Evolutionary conservation across 2,888 invertebrate genomes (phyloP), one percentile per base, ranked within the genome.

Genomic region (Octodonta nipae): DNA sequence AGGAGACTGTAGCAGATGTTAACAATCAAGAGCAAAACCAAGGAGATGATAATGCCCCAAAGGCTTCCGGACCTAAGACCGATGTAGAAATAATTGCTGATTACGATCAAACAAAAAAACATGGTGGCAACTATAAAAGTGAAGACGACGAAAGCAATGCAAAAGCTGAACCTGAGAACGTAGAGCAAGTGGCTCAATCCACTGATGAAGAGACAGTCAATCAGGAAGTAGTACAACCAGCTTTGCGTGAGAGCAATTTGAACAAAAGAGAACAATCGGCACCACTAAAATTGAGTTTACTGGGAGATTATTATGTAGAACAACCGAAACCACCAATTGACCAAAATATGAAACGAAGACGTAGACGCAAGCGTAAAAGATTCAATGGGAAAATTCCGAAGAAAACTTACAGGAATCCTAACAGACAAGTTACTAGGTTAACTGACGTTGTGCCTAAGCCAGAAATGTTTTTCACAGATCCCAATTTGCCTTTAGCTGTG

Each of bases 371-470:
- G n/a, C 14, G 14, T 14, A 32, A 32, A 26, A 15, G 8, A n/a
- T 7, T 27, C 13, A 27, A n/a, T 6, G 15, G 8, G 8, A 30
- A 16, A 11, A 36, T 16, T 10, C 12, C 8, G 14, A 33, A 28
- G 29, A 32, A 28, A 29, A 37, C 5, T 26, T 37, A 24, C 32
- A 35, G 10, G 33, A 37, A 6, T 34, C 36, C 27, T 25, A 28
- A 14, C 25, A 38, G 28, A 22, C 35, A 30, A 22, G 25, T 20
- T 22, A 22, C 25, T 22, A 43, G 47, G 35, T 38, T 50, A 29
- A 40, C 47, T 7, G 55, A 54, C 29, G 40, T 47, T n/a, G 47
- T 54, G 8, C 47, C 47, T 7, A 55, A 55, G 40, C 52, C 56
- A 3, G 46, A 47, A 20, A 35, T 48, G 4, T 56, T 48, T 38